A percentile compares a stretch with the other conserved stretches of the same genome.
These are phyloP conservation scores for Sminthurinus aureus DNA, from an alignment of 2,888 invertebrate species.

Conservation along the genomic window DNA sequence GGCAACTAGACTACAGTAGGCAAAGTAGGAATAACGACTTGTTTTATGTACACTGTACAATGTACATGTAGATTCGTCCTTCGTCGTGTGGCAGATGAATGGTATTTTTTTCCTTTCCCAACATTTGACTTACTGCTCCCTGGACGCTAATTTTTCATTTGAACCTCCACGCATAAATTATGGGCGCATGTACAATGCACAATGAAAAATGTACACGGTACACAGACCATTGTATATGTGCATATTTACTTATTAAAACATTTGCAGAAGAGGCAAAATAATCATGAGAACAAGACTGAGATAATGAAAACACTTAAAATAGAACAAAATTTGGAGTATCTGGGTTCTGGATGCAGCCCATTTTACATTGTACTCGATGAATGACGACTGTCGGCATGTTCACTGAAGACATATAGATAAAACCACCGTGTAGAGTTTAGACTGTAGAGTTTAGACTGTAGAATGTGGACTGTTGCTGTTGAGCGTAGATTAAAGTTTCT, in stretches of 20 bases:
- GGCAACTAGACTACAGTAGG: too few relatives aligned
- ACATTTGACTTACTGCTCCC: constrained; percentile 40
- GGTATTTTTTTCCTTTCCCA: neutral
- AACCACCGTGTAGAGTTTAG: neutral
- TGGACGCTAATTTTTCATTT: constrained; percentile 36
- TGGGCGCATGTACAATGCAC: neutral
- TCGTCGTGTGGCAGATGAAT: neutral
- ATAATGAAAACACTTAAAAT: neutral
- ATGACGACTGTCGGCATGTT: neutral
- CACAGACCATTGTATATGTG: neutral
- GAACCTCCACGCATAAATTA: constrained; percentile 12
- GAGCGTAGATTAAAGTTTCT: neutral
- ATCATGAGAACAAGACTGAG: neutral
- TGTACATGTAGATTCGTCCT: too few relatives aligned
- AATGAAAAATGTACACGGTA: neutral
- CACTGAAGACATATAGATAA: neutral
- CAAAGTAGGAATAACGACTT: too few relatives aligned
- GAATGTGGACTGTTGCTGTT: too few relatives aligned
- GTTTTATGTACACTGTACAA: too few relatives aligned
- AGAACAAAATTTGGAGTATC: neutral
- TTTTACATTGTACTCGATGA: neutral
- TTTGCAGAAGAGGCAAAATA: neutral
- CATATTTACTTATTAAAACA: neutral
- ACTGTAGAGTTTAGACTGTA: too few relatives aligned
- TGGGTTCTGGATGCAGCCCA: neutral